Evolutionary conservation across 2,113 vertebrate genomes (phyloP).

Genomic region (Athene cunicularia): DNA sequence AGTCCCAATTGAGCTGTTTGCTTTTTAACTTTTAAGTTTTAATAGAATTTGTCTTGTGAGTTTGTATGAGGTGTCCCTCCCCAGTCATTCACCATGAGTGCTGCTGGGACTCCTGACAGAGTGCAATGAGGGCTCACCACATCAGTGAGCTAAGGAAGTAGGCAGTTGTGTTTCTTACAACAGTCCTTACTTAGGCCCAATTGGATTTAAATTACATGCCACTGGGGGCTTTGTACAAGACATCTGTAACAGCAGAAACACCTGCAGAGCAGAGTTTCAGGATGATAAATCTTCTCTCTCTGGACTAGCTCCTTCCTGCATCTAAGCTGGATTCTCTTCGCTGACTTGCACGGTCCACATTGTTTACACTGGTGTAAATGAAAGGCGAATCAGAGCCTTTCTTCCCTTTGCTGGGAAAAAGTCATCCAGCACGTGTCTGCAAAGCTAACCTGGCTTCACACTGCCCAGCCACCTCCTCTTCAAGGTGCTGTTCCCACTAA

Average conservation of each 20-base stretch:
- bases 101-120: background rate
- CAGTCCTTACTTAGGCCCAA: background rate
- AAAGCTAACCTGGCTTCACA: background rate
- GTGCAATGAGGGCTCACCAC: background rate
- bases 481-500: background rate
- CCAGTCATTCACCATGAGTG: background rate
- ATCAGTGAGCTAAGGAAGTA: background rate
- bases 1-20: background rate
- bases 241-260: constrained; percentile 1
- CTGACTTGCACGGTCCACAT: background rate
- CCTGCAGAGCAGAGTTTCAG: constrained; percentile 2
- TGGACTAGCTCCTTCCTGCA: background rate
- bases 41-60: constrained; percentile 17
- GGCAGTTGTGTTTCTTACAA: background rate
- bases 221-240: background rate
- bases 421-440: fast-evolving
- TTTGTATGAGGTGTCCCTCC: background rate
- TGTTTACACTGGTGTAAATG: background rate
- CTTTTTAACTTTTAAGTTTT: constrained; percentile 48
- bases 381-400: background rate
- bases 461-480: background rate
- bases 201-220: constrained; percentile 7
- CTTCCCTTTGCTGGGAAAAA: background rate
- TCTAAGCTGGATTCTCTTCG: background rate
- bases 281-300: constrained; percentile 5